Evolutionary conservation across 2,888 invertebrate genomes (phyloP).

Genomic region (Ephialtes manifestator): DNA sequence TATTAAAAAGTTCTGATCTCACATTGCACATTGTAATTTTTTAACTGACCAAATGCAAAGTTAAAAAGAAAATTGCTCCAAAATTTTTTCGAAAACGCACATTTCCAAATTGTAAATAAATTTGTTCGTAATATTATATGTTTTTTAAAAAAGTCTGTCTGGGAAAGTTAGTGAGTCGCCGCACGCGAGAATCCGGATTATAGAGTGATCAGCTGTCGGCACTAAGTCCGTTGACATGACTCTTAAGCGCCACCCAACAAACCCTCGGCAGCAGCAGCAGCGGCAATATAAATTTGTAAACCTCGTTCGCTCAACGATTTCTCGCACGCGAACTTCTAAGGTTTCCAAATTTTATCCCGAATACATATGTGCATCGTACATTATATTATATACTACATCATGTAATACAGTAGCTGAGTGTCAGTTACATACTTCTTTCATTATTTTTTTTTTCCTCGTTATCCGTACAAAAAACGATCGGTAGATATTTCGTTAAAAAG

Average conservation of each 20-base stretch:
- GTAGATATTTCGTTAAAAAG: constrained; percentile 39
- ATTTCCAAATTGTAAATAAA: too few species aligned
- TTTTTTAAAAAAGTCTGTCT: too few species aligned
- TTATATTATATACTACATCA: neutral
- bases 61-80: too few species aligned
- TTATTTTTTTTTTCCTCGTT: neutral
- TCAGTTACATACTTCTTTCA: neutral
- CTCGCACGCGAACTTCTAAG: constrained; percentile 48
- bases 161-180: too few species aligned
- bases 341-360: neutral
- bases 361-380: neutral
- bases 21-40: too few species aligned
- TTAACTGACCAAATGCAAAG: too few species aligned
- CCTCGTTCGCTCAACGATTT: constrained; percentile 50
- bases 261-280: neutral
- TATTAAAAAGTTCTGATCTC: too few species aligned
- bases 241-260: constrained; percentile 63
- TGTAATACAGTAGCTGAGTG: neutral
- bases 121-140: too few species aligned
- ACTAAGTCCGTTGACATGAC: constrained; percentile 65
- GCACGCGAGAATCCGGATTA: constrained; percentile 56
- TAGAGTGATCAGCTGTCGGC: constrained; percentile 78
- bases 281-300: constrained; percentile 45
- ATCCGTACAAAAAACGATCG: neutral
- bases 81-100: too few species aligned